Evolutionary conservation across 2,113 vertebrate species (phyloP).

Genomic region (Strigops habroptila): DNA sequence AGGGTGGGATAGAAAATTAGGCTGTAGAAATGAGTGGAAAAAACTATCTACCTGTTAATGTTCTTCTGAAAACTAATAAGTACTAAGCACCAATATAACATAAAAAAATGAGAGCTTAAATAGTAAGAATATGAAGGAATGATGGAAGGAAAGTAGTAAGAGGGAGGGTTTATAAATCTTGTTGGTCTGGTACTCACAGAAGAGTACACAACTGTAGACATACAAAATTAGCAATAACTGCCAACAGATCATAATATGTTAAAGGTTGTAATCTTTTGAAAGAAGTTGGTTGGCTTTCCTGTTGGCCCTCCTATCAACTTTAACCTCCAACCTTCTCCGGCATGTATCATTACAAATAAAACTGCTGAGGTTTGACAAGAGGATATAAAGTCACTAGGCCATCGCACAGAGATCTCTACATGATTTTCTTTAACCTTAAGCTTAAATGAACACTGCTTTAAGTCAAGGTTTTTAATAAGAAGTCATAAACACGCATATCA

Average conservation of each 20-base stretch:
- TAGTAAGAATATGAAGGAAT: conserved; percentile 54
- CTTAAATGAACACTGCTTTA: conserved; percentile 68
- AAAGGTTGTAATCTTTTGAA: conserved; percentile 86
- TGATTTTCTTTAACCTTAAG: conserved; percentile 75
- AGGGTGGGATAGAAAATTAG: neutral
- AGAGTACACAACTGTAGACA: conserved; percentile 65
- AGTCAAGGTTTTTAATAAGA: conserved; percentile 73
- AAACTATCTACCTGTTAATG: neutral
- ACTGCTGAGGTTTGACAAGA: conserved; percentile 80
- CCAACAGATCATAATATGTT: conserved; percentile 78
- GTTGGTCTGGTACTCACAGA: conserved; percentile 76
- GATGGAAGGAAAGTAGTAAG: conserved; percentile 63
- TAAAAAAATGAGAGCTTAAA: conserved; percentile 71
- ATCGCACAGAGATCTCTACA: conserved; percentile 73
- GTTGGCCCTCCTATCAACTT: conserved; percentile 89
- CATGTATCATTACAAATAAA: conserved; percentile 88
- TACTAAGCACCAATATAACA: conserved; percentile 28
- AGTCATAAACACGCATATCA: conserved; percentile 81
- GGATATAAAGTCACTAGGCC: conserved; percentile 82
- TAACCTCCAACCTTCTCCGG: conserved; percentile 87
- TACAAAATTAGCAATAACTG: conserved; percentile 73
- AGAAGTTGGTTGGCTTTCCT: conserved; percentile 84
- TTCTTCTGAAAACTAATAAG: neutral
- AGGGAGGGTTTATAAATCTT: conserved; percentile 44
- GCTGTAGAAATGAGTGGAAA: neutral